Evolutionary conservation across 2,888 invertebrate species (phyloP).

Genomic region (Dendrolimus pini): DNA sequence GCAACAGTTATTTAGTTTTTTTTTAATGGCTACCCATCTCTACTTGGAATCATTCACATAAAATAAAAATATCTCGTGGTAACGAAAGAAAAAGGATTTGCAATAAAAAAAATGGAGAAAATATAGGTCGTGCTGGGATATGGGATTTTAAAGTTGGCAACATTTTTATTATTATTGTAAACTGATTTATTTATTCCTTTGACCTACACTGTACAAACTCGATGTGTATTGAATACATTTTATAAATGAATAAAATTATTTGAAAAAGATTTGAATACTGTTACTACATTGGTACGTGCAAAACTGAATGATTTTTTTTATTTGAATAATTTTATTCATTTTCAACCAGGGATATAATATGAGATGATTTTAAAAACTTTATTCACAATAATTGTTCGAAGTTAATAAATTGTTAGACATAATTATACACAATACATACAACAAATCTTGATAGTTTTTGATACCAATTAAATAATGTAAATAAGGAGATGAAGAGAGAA

Average conservation of each 20-base stretch:
- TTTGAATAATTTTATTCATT: constrained; percentile 17
- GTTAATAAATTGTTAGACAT: too few relatives aligned
- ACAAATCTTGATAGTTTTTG: not conserved
- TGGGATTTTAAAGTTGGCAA: constrained; percentile 49
- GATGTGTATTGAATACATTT: constrained; percentile 29
- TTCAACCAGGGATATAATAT: constrained; percentile 34
- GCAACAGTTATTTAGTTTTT: too few relatives aligned
- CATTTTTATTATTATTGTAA: constrained; percentile 50
- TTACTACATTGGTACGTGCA: not conserved
- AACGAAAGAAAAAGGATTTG: constrained; percentile 12
- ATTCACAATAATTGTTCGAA: too few relatives aligned
- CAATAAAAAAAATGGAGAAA: constrained; percentile 23
- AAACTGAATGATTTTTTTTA: not conserved
- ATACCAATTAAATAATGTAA: not conserved
- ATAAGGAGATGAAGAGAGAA: not conserved
- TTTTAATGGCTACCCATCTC: not conserved
- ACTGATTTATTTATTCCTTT: constrained; percentile 34
- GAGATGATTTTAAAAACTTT: constrained; percentile 39
- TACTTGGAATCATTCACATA: constrained; percentile 4
- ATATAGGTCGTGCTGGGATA: constrained; percentile 45
- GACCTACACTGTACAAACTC: constrained; percentile 70
- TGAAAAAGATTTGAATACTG: not conserved
- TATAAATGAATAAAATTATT: constrained; percentile 20
- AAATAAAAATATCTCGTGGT: constrained; percentile 12
- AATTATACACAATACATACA: not conserved